Conservation (phyloP, 2,888 invertebrate species). For the Mechanitis messenoides region DNA sequence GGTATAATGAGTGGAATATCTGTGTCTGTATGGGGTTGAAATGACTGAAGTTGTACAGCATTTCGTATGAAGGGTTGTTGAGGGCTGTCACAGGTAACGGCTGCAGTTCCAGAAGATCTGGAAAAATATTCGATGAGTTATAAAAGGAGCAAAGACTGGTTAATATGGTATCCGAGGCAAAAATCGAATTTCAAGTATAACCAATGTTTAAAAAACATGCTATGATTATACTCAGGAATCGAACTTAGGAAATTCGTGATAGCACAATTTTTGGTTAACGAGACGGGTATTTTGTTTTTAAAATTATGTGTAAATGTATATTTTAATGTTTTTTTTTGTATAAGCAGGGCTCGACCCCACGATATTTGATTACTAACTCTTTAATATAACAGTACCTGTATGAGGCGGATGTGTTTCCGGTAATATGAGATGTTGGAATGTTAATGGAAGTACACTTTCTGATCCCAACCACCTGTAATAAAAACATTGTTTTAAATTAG, state of each 20-base stretch:
- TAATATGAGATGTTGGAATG: constrained; percentile 91
- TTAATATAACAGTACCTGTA: constrained; percentile 77
- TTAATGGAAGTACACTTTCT: constrained; percentile 77
- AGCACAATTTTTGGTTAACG: no score
- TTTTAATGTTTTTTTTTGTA: no score
- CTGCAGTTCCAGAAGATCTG: constrained; percentile 91
- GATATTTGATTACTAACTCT: constrained; percentile 1
- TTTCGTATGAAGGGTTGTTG: constrained; percentile 84
- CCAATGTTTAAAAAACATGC: no score
- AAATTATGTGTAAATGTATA: no score
- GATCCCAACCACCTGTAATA: constrained; percentile 77
- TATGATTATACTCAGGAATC: no score
- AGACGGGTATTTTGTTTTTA: no score
- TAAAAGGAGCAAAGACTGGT: no score
- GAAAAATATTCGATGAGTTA: constrained; percentile 23
- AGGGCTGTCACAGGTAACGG: constrained; percentile 92
- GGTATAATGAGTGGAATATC: constrained; percentile 96
- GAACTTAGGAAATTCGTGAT: no score
- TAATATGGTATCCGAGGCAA: no score
- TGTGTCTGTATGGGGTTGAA: constrained; percentile 99
- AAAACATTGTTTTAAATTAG: constrained; percentile 16
- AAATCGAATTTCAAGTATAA: no score
- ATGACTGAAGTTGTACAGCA: constrained; percentile 92
- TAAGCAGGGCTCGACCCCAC: neutral
- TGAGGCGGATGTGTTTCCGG: constrained; percentile 95